A percentile compares a stretch with the other conserved stretches of the same genome.
Conservation (phyloP, 2,797 vertebrate species). For the Scomberomorus guttatus region DNA sequence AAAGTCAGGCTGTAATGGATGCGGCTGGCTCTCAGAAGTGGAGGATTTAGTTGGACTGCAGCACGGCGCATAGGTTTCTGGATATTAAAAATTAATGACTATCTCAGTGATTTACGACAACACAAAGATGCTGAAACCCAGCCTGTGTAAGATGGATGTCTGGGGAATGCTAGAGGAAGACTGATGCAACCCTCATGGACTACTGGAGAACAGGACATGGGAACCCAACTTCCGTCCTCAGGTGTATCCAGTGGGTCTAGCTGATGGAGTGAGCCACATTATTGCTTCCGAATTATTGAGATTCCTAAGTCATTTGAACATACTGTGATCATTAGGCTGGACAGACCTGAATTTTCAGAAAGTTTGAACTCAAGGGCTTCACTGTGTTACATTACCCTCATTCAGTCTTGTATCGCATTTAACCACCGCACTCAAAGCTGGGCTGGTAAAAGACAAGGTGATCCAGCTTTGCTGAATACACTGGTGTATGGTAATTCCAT, state of each 20-base stretch:
- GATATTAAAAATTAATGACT: slow-evolving; percentile 85
- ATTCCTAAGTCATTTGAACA: slow-evolving; percentile 13
- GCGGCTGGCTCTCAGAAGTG: slow-evolving; percentile 53
- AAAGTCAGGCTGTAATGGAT: slow-evolving; percentile 74
- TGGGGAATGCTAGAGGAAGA: slow-evolving; percentile 54
- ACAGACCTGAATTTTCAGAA: slow-evolving; percentile 1
- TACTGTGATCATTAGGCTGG: not conserved
- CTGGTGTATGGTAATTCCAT: not conserved
- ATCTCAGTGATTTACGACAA: slow-evolving; percentile 84
- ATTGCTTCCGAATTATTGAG: slow-evolving; percentile 20
- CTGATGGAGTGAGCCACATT: slow-evolving; percentile 17
- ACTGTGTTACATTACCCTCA: slow-evolving; percentile 7
- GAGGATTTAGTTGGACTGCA: slow-evolving; percentile 64
- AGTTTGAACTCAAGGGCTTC: slow-evolving; percentile 4
- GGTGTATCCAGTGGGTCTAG: slow-evolving; percentile 11
- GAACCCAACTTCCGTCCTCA: slow-evolving; percentile 20
- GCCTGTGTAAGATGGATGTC: slow-evolving; percentile 78
- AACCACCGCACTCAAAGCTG: not conserved
- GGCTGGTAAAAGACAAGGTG: not conserved
- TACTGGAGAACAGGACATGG: slow-evolving; percentile 9
- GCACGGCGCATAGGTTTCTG: slow-evolving; percentile 63
- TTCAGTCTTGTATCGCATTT: slow-evolving; percentile 6
- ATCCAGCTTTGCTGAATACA: slow-evolving; percentile 4
- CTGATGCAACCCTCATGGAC: slow-evolving; percentile 55
- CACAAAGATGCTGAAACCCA: slow-evolving; percentile 73